Evolutionary conservation across 2,113 vertebrate genomes (phyloP), one percentile per base, ranked within the genome.

Genomic region (Brachyistius frenatus): DNA sequence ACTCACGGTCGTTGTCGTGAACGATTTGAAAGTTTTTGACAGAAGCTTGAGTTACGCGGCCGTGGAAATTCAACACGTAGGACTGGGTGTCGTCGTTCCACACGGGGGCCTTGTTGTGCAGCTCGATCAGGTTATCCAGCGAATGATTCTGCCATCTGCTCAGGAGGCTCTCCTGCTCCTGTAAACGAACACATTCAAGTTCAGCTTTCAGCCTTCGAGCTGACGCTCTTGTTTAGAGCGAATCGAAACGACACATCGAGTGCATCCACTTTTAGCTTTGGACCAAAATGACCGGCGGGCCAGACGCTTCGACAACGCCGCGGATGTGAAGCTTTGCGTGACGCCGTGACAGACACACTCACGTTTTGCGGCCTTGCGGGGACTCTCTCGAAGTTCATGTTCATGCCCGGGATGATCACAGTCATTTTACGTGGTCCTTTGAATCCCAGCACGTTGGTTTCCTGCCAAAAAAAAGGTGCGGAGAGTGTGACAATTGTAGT

Each of bases 11-110:
- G 33, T 97, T 98, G 57, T 96, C 95, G 7, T 99, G 98, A 68
- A 99, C 97, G 5, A 99, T 99, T 90, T 99, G 98, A 78, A 99
- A 99, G 94, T 99, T 99, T 90, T 99, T 99, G 83, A 99, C 97
- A 0, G 98, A 99, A 0, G 98, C 98, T 83, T 99, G 98, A 0
- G 98, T 99, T 64, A 99, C 98, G 4, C 98, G 95, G 7, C 98
- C 98, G 2, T 98, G 97, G 90, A 99, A 99, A 88, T 99, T 99
- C 11, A 99, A 95, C 86, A 99, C 97, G 0, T 99, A 99, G 0
- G 97, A 99, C 77, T 99, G 98, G 0, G 96, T 99, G 92, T 99
- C 97, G 1, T 99, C 97, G 0, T 98, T 99, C 98, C 98, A 99
- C 73, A 99, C 96, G 0, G 98, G 98, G 15, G 97, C 96, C 81